phyloP scores from a whole-genome alignment of 2,113 vertebrate genomes.

The Rhodinocichla rosea region DNA sequence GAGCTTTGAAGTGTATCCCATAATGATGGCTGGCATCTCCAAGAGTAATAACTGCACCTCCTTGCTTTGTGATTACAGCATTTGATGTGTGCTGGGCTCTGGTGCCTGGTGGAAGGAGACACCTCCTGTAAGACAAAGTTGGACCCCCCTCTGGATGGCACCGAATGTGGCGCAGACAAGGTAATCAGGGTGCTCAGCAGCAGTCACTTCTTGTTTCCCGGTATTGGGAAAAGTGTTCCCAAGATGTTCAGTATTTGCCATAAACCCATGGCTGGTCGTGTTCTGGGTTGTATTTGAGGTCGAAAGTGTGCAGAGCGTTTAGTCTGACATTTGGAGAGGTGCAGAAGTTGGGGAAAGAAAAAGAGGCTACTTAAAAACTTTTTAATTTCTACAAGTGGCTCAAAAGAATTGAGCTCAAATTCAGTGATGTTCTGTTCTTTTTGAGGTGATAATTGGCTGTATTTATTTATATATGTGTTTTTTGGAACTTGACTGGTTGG shows the following conservation, averaged over 20 bases:
- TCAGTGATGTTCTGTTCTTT: neutral
- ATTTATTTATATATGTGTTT: neutral
- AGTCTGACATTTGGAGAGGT: neutral
- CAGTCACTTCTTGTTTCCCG: neutral
- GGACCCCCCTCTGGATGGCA: slow-evolving; percentile 96
- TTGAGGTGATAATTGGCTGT: neutral
- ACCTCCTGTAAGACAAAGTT: slow-evolving; percentile 93
- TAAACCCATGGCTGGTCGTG: neutral
- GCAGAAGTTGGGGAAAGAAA: neutral
- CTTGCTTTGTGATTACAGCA: slow-evolving; percentile 79
- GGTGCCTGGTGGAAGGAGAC: slow-evolving; percentile 96
- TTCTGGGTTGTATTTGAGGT: neutral
- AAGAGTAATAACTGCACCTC: neutral
- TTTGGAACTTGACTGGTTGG: neutral
- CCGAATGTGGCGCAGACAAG: slow-evolving; percentile 96
- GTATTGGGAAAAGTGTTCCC: neutral
- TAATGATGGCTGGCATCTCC: neutral
- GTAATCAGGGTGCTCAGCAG: slow-evolving; percentile 64
- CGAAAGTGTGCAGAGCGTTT: neutral
- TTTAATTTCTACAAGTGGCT: neutral
- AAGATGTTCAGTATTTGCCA: neutral
- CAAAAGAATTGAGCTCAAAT: neutral
- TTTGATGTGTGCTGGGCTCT: slow-evolving; percentile 92
- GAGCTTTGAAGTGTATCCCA: neutral
- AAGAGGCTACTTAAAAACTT: neutral